These are phyloP conservation scores for Polypterus bichir DNA, from an alignment of 2,113 vertebrate genomes.

Conservation along the genomic window DNA sequence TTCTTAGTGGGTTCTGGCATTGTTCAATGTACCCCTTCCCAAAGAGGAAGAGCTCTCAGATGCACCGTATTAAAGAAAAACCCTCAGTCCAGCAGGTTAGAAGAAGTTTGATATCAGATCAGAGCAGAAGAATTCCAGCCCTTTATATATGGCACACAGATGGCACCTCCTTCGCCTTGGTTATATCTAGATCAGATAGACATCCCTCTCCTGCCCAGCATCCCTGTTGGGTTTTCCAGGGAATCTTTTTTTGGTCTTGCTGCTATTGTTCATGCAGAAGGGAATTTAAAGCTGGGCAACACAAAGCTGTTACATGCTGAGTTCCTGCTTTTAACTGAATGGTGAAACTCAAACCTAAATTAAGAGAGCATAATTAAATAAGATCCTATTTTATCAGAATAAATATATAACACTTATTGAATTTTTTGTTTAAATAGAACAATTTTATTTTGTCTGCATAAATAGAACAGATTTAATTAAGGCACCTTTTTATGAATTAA, in stretches of 20 bases:
- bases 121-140: slow-evolving; percentile 31
- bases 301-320: background rate
- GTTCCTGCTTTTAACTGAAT: background rate
- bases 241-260: background rate
- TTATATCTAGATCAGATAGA: background rate
- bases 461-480: too few relatives aligned
- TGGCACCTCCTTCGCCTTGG: slow-evolving; percentile 42
- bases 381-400: too few relatives aligned
- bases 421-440: too few relatives aligned
- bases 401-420: too few relatives aligned
- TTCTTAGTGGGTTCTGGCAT: slow-evolving; percentile 65
- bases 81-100: slow-evolving; percentile 28
- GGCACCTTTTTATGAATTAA: too few relatives aligned
- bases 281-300: background rate
- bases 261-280: background rate
- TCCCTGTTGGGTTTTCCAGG: background rate
- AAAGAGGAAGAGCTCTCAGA: background rate
- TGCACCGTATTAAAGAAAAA: background rate
- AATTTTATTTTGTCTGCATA: too few relatives aligned
- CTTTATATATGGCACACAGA: slow-evolving; percentile 44
- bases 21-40: slow-evolving; percentile 35
- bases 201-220: background rate
- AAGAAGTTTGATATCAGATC: slow-evolving; percentile 35
- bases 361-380: too few relatives aligned
- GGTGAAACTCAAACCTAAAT: too few relatives aligned